Evolutionary conservation across 2,888 invertebrate species (phyloP), one percentile per base, ranked within the genome.

Genomic region (Clivina fossor): DNA sequence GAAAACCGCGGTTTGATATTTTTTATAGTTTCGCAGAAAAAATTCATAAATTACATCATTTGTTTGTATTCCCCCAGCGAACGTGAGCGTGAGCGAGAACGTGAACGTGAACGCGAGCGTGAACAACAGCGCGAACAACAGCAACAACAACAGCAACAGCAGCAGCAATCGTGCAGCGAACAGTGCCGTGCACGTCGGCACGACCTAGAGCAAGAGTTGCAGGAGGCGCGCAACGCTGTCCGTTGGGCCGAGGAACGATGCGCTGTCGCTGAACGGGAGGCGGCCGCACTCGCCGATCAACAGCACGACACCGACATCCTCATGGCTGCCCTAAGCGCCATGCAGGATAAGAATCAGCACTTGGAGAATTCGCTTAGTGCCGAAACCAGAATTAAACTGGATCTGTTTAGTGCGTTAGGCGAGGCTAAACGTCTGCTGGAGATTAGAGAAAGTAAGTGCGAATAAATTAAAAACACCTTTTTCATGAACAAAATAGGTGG

Each of bases 311-410:
- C 86, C 19, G 91, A 91, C 65, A 83, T 89, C 67, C 76, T 93
- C 63, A 83, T 90, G 79, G 82, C 86, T 32, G 90, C 92, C 15
- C 76, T 93, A 63, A 81, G 83, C 44, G 85, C 87, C 61, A 82
- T 95, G 78, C 90, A 92, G 74, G 94, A 96, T 71, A 92, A 94
- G 71, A 93, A 93, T 71, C 76, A 85, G 66, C 93, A 94, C 71
- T 81, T 98, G 66, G 95, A 98, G 78, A 89, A 90, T 70, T 91
- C 92, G 69, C 82, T 99, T 64, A 93, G 93, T 60, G 93, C 95
- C 41, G 98, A 99, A 80, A 99, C 96, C 64, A 84, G 96, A 67
- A 89, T 98, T 76, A 99, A 99, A 78, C 84, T 97, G 68, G 98
- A 99, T 79, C 84, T 99, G 69, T 95, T 98, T 77, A 93, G 94